Evolutionary conservation across 1,140 invertebrate species (phyloP).

Genomic region (Heliconius melpomene): DNA sequence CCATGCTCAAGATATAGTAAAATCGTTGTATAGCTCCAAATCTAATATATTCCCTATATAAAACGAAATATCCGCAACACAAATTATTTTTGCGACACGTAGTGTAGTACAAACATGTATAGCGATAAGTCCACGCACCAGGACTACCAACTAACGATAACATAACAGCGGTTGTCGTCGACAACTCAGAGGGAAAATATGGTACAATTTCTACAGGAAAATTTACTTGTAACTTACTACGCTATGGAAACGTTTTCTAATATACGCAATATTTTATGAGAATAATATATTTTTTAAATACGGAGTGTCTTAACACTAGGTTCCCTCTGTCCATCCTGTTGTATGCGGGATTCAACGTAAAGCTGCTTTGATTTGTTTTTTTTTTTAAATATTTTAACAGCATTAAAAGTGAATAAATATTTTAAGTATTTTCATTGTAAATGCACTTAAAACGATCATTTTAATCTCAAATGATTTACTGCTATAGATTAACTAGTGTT

Average conservation of each 20-base stretch:
- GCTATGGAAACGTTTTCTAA: neutral
- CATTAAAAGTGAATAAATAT: no score
- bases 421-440: no score
- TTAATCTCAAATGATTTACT: no score
- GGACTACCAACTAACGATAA: slow-evolving; percentile 10
- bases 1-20: no score
- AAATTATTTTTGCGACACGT: neutral
- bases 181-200: slow-evolving; percentile 3
- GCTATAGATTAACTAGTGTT: no score
- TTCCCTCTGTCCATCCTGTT: no score
- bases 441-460: no score
- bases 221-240: slow-evolving; percentile 13
- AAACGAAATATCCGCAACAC: neutral
- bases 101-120: neutral
- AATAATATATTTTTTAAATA: neutral
- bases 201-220: slow-evolving; percentile 7
- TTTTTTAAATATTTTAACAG: no score
- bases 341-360: no score
- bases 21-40: no score
- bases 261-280: neutral
- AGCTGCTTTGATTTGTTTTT: no score
- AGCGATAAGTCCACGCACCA: slow-evolving; percentile 7
- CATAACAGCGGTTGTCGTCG: slow-evolving; percentile 13
- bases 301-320: no score
- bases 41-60: neutral